A percentile compares a stretch with the other conserved stretches of the same genome.
These are phyloP conservation scores for Alouatta palliata DNA, from an alignment of 2,113 vertebrate species.

Conservation along the genomic window DNA sequence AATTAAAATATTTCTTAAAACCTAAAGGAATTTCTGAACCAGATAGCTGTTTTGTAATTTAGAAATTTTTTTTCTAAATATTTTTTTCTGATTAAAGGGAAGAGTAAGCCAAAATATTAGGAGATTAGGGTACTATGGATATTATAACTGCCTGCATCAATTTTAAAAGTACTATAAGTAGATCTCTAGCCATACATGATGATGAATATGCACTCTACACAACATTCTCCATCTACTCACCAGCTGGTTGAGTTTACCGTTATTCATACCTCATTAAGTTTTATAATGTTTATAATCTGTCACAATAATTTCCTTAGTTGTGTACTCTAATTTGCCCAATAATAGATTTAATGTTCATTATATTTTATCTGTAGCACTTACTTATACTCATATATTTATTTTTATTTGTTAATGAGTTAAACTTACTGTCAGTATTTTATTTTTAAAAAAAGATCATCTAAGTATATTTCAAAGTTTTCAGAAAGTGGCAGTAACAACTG, in stretches of 20 bases:
- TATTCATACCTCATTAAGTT: not conserved
- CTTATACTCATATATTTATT: not conserved
- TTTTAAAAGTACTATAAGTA: not conserved
- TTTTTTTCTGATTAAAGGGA: not conserved
- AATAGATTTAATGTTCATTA: not conserved
- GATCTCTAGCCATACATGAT: rapidly evolving
- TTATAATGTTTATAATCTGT: not conserved
- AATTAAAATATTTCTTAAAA: not conserved
- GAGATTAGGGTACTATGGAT: not conserved
- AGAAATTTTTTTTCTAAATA: not conserved
- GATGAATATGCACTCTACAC: not conserved
- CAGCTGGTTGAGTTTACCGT: not conserved
- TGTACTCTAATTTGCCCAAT: not conserved
- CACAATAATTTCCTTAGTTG: not conserved
- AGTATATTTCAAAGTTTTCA: not conserved
- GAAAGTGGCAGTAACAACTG: not conserved
- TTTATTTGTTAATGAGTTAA: not conserved
- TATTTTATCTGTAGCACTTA: not conserved
- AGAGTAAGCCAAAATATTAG: not conserved
- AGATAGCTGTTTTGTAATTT: not conserved
- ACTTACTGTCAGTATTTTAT: not conserved
- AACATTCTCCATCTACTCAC: not conserved
- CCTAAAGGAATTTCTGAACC: not conserved
- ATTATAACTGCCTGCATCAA: not conserved
- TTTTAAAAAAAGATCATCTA: not conserved